Base-by-base conservation (phyloP, 2,888 invertebrate genomes). In the Lasius platythorax region DNA sequence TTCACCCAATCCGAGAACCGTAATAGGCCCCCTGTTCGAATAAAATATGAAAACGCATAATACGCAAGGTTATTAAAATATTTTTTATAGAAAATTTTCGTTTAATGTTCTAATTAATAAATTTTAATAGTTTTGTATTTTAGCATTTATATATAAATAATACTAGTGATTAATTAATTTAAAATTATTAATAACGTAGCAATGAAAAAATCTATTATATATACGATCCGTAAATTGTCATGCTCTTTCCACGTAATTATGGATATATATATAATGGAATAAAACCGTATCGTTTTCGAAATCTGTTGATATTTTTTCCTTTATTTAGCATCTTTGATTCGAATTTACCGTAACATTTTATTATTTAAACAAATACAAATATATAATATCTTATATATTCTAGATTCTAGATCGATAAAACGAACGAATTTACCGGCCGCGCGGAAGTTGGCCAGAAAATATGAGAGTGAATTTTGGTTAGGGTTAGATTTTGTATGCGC, bases 351-450 rank as follows among this genome's bases (percentile, higher is more conserved):
- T 56, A n/a, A 53, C 1, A 56, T 23, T 40, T 23, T 40, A 23
- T 15, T 33, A 33, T 64, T 61, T 43, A 28, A 4, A 58, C 1
- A 56, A 73, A 15, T 33, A 15, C 8, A 63, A 6, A 18, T 63
- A 18, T 5, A 33, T 5, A 18, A 43, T 46, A 46, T 46, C 0
- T 37, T 37, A 6, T 37, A 6, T 58, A 43, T 76, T 50, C 6
- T 56, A 28, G 28, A 43, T 76, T 50, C 6, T 56, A 28, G 28
- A 40, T 28, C 76, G 76, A 18, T 1, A 70, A 70, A 5, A 56
- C 46, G 18, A 61, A 46, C 3, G 8, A 12, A 72, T 46, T 79
- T 79, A 79, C 2, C 72, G 79, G 33, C 46, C 8, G 72, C 9
- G 61, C 6, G 18, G n/a, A 43, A n/a, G 1, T 46, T 40, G 23